phyloP scores from a whole-genome alignment of 92 coral and sea anemone genomes.

The Metridium senile region DNA sequence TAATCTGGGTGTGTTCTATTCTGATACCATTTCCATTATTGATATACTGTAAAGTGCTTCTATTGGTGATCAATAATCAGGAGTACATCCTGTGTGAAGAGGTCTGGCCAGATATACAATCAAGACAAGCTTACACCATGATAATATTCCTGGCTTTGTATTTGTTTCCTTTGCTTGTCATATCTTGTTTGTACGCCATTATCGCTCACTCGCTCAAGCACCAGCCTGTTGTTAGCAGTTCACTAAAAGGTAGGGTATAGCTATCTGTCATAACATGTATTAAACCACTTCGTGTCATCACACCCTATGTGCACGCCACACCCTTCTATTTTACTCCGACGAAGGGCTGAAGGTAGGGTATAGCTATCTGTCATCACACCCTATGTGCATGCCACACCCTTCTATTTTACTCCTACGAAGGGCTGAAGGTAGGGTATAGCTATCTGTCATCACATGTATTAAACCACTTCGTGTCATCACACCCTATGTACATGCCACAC shows the following conservation, averaged over 20 bases:
- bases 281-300: too few relatives aligned
- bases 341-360: too few relatives aligned
- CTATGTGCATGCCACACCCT: constrained; percentile 44
- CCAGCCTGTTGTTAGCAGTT: constrained; percentile 38
- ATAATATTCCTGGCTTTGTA: constrained; percentile 63
- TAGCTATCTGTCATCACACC: constrained; percentile 21
- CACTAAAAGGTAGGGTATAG: constrained; percentile 35
- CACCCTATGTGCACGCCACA: too few relatives aligned
- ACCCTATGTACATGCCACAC: too few relatives aligned
- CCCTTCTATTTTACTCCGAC: too few relatives aligned
- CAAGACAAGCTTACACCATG: constrained; percentile 60
- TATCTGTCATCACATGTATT: too few relatives aligned
- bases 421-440: constrained; percentile 30
- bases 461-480: too few relatives aligned
- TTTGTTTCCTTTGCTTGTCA: constrained; percentile 51
- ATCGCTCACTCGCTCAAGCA: constrained; percentile 52
- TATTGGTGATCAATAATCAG: constrained; percentile 14
- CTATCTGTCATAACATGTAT: too few relatives aligned
- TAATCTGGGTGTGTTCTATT: constrained; percentile 64
- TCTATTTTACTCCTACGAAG: constrained; percentile 46
- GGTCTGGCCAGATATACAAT: constrained; percentile 59
- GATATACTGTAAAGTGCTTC: constrained; percentile 50
- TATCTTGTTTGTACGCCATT: constrained; percentile 52
- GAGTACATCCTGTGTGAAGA: constrained; percentile 59
- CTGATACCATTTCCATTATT: constrained; percentile 63